Evolutionary conservation across 2,113 vertebrate genomes (phyloP).

Genomic region (Ginglymostoma cirratum): DNA sequence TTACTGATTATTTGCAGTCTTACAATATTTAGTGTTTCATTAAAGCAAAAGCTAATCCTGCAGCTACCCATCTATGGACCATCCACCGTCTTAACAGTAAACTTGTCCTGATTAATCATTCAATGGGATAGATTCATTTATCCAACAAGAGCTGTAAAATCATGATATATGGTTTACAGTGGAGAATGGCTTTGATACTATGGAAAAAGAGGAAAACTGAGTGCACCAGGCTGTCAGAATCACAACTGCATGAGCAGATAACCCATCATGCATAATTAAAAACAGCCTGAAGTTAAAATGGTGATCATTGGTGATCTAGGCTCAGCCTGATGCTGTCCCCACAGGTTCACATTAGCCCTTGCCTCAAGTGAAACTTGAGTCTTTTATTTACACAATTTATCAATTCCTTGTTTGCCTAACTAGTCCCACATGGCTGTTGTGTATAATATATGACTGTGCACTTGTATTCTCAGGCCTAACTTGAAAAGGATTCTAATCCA

Average conservation of each 20-base stretch:
- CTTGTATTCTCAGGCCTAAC: not conserved
- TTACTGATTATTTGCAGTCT: not conserved
- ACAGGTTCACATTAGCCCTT: not conserved
- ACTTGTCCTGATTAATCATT: not conserved
- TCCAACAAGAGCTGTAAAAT: not conserved
- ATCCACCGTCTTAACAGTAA: not conserved
- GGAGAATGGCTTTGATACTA: not conserved
- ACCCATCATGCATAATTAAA: not conserved
- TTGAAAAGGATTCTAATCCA: not conserved
- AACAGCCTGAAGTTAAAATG: not conserved
- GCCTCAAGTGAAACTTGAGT: not conserved
- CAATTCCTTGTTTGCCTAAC: not conserved
- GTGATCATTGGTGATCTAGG: not conserved
- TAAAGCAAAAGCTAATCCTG: not conserved
- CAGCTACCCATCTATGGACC: not conserved
- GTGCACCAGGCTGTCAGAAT: not conserved
- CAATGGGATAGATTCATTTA: not conserved
- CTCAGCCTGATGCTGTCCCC: not conserved
- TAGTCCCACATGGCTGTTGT: not conserved
- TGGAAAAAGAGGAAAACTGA: not conserved
- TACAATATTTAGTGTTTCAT: not conserved
- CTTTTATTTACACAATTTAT: not conserved
- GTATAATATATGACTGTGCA: not conserved
- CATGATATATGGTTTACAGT: not conserved
- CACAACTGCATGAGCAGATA: not conserved